Conservation (phyloP, 2,888 invertebrate genomes). For the Drosophila fulvimacula region DNA sequence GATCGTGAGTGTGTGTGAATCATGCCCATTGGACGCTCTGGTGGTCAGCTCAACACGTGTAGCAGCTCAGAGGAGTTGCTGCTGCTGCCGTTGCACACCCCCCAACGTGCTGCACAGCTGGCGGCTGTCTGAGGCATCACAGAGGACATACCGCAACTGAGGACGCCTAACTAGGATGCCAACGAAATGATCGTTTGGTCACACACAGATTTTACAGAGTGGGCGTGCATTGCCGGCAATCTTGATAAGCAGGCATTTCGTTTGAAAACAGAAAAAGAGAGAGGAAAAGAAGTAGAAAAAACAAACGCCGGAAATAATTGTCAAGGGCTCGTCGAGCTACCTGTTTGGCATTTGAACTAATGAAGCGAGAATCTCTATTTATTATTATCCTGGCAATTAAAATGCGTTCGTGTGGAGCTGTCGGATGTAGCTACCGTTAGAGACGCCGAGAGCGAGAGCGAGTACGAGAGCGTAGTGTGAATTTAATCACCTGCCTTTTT, state of each 20-base stretch:
- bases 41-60: conserved; percentile 73
- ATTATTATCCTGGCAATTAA: conserved; percentile 60
- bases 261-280: conserved; percentile 26
- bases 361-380: conserved; percentile 42
- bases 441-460: background rate
- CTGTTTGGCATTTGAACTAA: conserved; percentile 67
- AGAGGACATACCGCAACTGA: conserved; percentile 68
- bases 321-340: conserved; percentile 63
- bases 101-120: conserved; percentile 72
- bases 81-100: conserved; percentile 45
- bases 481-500: conserved; percentile 67
- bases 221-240: conserved; percentile 65
- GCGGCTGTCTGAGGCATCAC: conserved; percentile 47
- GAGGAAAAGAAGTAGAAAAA: conserved; percentile 5
- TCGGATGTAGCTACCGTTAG: conserved; percentile 77
- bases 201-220: conserved; percentile 52
- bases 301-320: conserved; percentile 76
- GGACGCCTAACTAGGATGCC: conserved; percentile 69
- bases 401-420: conserved; percentile 29
- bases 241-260: conserved; percentile 65
- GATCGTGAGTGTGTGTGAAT: conserved; percentile 50
- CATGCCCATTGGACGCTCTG: conserved; percentile 27
- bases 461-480: conserved; percentile 57
- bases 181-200: conserved; percentile 69
- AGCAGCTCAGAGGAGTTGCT: conserved; percentile 9